Base-by-base conservation (phyloP, 2,797 vertebrate genomes). In the Orientallactaga sibirica region DNA sequence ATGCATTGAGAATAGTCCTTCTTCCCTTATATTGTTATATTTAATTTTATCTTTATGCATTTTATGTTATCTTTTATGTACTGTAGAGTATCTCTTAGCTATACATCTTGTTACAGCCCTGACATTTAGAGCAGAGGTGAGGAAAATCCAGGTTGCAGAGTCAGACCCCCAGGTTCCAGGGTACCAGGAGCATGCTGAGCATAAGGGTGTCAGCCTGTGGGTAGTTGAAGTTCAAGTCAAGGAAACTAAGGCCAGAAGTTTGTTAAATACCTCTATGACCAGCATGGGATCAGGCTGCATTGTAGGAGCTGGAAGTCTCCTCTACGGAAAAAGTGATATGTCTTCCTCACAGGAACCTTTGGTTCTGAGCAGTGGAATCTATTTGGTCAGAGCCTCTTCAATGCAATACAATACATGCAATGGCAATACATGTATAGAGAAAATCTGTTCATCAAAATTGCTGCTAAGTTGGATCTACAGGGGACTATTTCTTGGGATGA, bases 401-500 rank as follows among this genome's bases (percentile, higher is more conserved):
- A 73, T 37, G 33, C 33, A 37, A 37, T 37, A 37, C 33, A 37
- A 27, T 76, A 48, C 80, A 80, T 85, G 29, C 33, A 68, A 76
- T 91, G n/a, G 3, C 76, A 37, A 77, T 41, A 3, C 0, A 0
- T 9, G 1, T 22, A 24, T 43, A 86, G 48, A 74, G 71, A 79
- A 81, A 90, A 19, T 25, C 55, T 80, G 12, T 76, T 82, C 62
- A 43, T 62, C 52, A 84, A 22, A 55, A 75, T 2, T 70, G 3
- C 27, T 77, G 3, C 74, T 61, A 91, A 80, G 75, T 75, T 41
- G 29, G 29, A 75, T 75, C 83, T 74, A 81, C 7, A 67, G 25
- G 29, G 27, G 62, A 91, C 55, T 84, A 12, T 85, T 91, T 88
- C 52, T 20, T 89, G 24, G 15, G 61, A 91, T 41, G 83, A 93